These are phyloP conservation scores for Conus betulinus DNA, from an alignment of 1,140 invertebrate genomes.

Conservation along the genomic window DNA sequence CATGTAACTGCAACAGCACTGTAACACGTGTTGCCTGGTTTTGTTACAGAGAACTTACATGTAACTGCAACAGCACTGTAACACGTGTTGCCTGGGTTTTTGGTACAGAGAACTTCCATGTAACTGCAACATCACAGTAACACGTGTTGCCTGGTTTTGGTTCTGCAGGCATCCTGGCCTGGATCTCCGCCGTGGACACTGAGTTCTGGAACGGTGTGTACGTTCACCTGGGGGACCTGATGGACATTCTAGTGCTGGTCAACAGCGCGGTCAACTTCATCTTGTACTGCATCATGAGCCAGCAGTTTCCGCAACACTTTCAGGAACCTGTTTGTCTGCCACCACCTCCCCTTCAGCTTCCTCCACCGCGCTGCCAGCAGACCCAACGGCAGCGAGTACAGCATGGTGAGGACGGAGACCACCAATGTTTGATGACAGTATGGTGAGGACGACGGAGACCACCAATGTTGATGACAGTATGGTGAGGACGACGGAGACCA, in stretches of 20 bases:
- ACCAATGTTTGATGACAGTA: slow-evolving; percentile 34
- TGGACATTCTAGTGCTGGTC: slow-evolving; percentile 92
- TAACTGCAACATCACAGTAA: no score
- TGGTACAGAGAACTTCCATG: no score
- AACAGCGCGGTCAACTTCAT: slow-evolving; percentile 80
- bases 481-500: no score
- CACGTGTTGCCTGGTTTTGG: no score
- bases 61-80: no score
- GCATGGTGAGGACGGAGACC: slow-evolving; percentile 64
- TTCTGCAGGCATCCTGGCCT: no score
- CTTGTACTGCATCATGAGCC: slow-evolving; percentile 60
- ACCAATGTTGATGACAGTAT: no score
- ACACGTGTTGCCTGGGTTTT: no score
- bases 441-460: no score
- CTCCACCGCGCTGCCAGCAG: slow-evolving; percentile 20
- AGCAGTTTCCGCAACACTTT: slow-evolving; percentile 89
- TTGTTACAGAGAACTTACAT: no score
- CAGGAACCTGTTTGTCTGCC: slow-evolving; percentile 80
- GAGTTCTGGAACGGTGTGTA: slow-evolving; percentile 73
- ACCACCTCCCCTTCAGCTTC: slow-evolving; percentile 44
- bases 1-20: no score
- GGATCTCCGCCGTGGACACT: slow-evolving; percentile 65
- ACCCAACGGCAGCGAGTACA: slow-evolving; percentile 50
- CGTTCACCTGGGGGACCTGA: slow-evolving; percentile 86
- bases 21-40: no score